These are phyloP conservation scores for Miopithecus talapoin DNA, from an alignment of 2,797 vertebrate species.

Conservation along the genomic window DNA sequence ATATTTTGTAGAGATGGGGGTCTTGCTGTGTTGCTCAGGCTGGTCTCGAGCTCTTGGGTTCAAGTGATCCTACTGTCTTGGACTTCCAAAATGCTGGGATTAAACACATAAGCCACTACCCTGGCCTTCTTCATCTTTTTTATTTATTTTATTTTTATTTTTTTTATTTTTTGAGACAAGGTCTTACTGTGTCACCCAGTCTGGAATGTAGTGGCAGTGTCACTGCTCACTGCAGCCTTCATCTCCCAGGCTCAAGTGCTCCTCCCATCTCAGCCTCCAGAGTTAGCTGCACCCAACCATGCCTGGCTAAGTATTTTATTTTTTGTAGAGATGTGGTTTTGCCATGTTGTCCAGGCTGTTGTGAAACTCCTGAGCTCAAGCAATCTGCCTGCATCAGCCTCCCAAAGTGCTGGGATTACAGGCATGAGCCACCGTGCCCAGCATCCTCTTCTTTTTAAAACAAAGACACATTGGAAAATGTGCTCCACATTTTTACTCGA, in stretches of 20 bases:
- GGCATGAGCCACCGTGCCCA: not conserved
- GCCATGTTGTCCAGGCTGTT: not conserved
- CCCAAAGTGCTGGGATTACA: not conserved
- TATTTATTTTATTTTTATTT: not conserved
- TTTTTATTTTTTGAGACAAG: not conserved
- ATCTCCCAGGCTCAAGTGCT: not conserved
- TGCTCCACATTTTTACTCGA: slow-evolving; percentile 23
- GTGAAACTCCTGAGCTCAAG: not conserved
- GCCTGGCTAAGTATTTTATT: not conserved
- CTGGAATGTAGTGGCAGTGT: not conserved
- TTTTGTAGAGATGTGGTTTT: not conserved
- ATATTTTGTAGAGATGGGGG: too few species aligned
- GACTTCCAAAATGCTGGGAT: not conserved
- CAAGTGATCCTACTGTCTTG: not conserved
- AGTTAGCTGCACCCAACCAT: not conserved
- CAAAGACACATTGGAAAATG: not conserved
- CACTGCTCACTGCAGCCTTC: not conserved
- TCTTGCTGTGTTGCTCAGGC: too few species aligned
- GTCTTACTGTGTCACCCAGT: not conserved
- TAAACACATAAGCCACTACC: not conserved
- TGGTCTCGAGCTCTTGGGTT: too few species aligned
- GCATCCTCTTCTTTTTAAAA: not conserved
- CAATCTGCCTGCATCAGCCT: not conserved
- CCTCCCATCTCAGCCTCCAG: not conserved
- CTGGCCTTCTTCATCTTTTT: not conserved